These are phyloP conservation scores for Sarcophaga subvicina DNA, from an alignment of 2,888 invertebrate species.

Conservation along the genomic window DNA sequence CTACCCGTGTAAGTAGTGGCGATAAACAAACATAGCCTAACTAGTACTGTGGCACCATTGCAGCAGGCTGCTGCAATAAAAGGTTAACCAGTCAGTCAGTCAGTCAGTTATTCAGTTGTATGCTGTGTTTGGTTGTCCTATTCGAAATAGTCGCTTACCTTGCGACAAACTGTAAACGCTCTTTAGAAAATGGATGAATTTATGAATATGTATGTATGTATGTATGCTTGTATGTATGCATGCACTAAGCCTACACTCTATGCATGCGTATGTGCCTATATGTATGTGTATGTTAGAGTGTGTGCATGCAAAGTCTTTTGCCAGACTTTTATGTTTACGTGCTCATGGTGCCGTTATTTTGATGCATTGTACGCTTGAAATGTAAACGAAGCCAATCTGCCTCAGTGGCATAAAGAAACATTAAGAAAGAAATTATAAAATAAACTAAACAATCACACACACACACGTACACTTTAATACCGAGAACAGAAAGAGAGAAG, in stretches of 20 bases:
- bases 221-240: background rate
- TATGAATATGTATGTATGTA: background rate
- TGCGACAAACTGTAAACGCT: background rate
- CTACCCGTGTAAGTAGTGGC: background rate
- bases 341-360: slow-evolving; percentile 51
- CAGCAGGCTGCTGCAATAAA: slow-evolving; percentile 44
- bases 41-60: background rate
- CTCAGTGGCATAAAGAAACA: slow-evolving; percentile 21
- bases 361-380: slow-evolving; percentile 26
- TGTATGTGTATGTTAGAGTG: too few relatives aligned
- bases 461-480: background rate
- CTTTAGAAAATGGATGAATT: too few relatives aligned
- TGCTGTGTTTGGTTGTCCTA: background rate
- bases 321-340: slow-evolving; percentile 49
- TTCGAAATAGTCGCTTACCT: slow-evolving; percentile 27
- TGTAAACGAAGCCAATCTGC: slow-evolving; percentile 64
- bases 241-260: too few relatives aligned
- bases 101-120: background rate
- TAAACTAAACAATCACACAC: slow-evolving; percentile 33
- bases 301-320: slow-evolving; percentile 8
- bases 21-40: background rate
- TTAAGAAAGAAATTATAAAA: slow-evolving; percentile 22
- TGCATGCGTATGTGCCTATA: too few relatives aligned
- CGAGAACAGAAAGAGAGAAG: background rate
- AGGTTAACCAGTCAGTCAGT: slow-evolving; percentile 51